phyloP scores from a whole-genome alignment of 2,797 vertebrate species.

The Hylomyscus alleni region DNA sequence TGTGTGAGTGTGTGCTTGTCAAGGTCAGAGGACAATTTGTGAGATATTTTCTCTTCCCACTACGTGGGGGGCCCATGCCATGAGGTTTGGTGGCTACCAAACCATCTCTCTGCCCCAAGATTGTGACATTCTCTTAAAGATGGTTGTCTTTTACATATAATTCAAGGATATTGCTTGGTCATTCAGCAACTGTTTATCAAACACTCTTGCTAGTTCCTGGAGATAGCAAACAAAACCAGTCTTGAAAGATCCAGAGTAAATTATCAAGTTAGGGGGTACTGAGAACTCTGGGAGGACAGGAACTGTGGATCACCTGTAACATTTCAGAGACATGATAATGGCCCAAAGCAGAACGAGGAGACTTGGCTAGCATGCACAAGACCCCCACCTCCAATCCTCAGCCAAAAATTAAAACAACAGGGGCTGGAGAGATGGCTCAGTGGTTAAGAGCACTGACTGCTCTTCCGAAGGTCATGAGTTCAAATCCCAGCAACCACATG shows the following conservation, averaged over 20 bases:
- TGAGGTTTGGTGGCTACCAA: neutral
- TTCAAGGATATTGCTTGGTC: neutral
- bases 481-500: no score
- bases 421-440: no score
- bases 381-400: neutral
- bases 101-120: neutral
- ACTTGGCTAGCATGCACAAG: neutral
- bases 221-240: conserved; percentile 23
- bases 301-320: neutral
- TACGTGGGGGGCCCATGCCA: neutral
- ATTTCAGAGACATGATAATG: neutral
- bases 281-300: neutral
- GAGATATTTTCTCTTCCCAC: neutral
- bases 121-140: conserved; percentile 19
- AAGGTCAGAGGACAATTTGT: neutral
- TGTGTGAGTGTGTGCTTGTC: neutral
- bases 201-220: neutral
- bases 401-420: neutral
- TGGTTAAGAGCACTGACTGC: no score
- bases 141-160: neutral
- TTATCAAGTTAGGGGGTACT: neutral
- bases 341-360: neutral
- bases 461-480: no score
- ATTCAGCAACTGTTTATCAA: neutral
- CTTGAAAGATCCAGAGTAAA: neutral